Evolutionary conservation across 1,140 invertebrate genomes (phyloP), one percentile per base, ranked within the genome.

Genomic region (Papilio helenus): DNA sequence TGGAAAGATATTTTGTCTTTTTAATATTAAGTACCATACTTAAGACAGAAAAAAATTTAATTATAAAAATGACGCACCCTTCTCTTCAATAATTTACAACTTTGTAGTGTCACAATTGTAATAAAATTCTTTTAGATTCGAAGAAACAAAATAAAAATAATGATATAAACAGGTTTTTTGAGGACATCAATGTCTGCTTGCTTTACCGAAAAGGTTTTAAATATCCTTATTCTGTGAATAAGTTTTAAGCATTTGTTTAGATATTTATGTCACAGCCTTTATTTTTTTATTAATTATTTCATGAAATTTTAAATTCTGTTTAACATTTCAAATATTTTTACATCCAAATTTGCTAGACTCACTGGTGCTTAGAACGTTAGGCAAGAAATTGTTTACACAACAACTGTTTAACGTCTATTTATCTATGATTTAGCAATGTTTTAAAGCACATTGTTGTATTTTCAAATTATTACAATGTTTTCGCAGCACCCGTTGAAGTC

Each of bases 111-210:
- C 79, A 71, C 79, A 79, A 51, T 61, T 26, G 85, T 72, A 79
- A 86, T 81, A 86, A 84, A 84, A 84, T 39, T 26, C 74, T 81
- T 85, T 81, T 83, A 72, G 79, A 80, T 58, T 72, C 72, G 80
- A 79, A 51, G 71, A 83, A 84, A 80, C 76, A 80, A 79, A 79
- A 77, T 61, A 61, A 61, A 39, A 77, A 77, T 34, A 77, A 61
- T 65, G 18, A 23, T 74, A 12, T 20, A 44, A 61, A 51, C 68
- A 76, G 18, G 79, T 82, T 78, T n/a, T 83, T 83, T 65, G 80
- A 79, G 81, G 58, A 81, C 79, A 58, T 29, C 55, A 42, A 65
- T 65, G 34, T 77, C 42, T 65, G 34, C 16, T 76, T 77, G 73
- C 26, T 79, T 81, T 61, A 39, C 76, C 72, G 49, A 73, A 79